phyloP scores from a whole-genome alignment of 1,140 invertebrate species.

The Plodia interpunctella region DNA sequence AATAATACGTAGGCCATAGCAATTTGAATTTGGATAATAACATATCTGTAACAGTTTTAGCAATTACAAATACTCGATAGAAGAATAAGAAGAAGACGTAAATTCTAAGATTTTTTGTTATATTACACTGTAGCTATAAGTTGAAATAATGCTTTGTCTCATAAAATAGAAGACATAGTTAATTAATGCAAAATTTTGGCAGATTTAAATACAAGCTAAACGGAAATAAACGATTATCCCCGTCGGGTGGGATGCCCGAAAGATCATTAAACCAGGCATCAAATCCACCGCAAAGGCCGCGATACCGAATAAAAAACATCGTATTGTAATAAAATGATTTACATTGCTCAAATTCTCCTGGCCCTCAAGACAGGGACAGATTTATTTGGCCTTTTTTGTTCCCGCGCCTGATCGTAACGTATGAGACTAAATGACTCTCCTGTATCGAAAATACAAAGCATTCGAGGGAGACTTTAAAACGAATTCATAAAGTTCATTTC shows the following conservation, averaged over 20 bases:
- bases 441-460: conserved; percentile 32
- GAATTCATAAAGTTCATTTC: conserved; percentile 48
- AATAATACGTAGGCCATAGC: too few relatives aligned
- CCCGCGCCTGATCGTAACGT: conserved; percentile 58
- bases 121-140: too few relatives aligned
- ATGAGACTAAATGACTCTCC: conserved; percentile 57
- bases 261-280: conserved; percentile 22
- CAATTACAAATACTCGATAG: too few relatives aligned
- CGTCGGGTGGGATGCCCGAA: background rate
- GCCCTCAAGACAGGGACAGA: conserved; percentile 52
- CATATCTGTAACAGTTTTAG: too few relatives aligned
- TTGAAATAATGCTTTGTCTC: too few relatives aligned
- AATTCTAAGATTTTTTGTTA: too few relatives aligned
- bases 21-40: too few relatives aligned
- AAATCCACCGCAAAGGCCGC: conserved; percentile 40
- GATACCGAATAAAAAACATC: conserved; percentile 47
- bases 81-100: too few relatives aligned
- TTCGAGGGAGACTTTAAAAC: conserved; percentile 38
- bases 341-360: conserved; percentile 65
- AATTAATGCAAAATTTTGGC: too few relatives aligned
- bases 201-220: background rate
- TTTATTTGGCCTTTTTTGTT: conserved; percentile 66
- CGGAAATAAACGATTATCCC: conserved; percentile 20
- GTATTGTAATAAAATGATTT: conserved; percentile 68
- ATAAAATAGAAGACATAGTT: too few relatives aligned